A percentile compares a stretch with the other conserved stretches of the same genome.
phyloP scores from a whole-genome alignment of 2,113 vertebrate genomes.

The Struthio camelus region DNA sequence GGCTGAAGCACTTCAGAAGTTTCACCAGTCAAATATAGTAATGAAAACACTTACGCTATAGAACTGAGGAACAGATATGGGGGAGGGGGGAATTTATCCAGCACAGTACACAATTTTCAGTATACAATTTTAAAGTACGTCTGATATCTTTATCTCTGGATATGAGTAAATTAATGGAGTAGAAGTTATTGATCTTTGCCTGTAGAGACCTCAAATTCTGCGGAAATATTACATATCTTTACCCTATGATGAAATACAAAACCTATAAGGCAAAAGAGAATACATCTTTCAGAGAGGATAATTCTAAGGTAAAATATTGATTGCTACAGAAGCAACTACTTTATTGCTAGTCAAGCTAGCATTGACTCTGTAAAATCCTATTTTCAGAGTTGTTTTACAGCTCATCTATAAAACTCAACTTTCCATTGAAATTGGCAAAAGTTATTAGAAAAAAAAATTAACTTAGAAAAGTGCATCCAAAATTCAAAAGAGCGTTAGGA shows the following conservation, averaged over 20 bases:
- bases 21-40: not conserved
- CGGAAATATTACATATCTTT: not conserved
- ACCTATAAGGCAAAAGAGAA: not conserved
- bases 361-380: not conserved
- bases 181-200: not conserved
- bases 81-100: not conserved
- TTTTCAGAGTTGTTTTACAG: not conserved
- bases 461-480: not conserved
- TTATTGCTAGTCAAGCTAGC: not conserved
- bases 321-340: not conserved
- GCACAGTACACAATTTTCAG: not conserved
- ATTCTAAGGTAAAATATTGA: not conserved
- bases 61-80: not conserved
- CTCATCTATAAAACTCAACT: not conserved
- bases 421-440: not conserved
- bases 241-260: not conserved
- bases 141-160: not conserved
- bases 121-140: not conserved
- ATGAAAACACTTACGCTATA: not conserved
- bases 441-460: not conserved
- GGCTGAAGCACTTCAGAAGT: not conserved
- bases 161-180: not conserved
- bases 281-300: not conserved
- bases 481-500: not conserved
- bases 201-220: not conserved